Base-by-base conservation (phyloP, 1,140 invertebrate genomes). In the Campodea augens region DNA sequence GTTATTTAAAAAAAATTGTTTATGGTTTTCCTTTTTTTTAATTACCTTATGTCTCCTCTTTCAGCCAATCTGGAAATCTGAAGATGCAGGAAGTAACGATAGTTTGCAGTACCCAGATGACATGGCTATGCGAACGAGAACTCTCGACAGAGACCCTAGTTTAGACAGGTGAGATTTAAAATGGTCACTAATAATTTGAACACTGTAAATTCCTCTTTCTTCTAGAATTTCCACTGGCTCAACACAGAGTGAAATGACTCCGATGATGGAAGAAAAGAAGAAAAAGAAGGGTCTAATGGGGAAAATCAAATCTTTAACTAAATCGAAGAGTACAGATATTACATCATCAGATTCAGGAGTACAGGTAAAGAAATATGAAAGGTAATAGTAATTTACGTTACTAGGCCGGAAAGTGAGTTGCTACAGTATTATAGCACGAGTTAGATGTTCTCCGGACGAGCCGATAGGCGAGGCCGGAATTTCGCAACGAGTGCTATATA, bases 281-380 rank as follows among this genome's bases (percentile, higher is more conserved):
- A 83, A 85, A 57, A 78, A 79, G 58, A 81, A 81, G 59, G 73
- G 81, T 25, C 60, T 89, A 38, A 81, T 88, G 55, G 79, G 78
- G 22, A 87, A 87, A 64, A 62, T 90, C 41, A 82, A 79, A 50
- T 81, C 82, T 54, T 61, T 89, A 18, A 84, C 81, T 7, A 89
- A 88, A 66, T 84, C 83, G 1, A 73, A 77, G 25, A 84, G 78
- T 45, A 76, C 85, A 37, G 81, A 86, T 54, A 60, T 59, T 18
- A 48, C 52, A 7, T 29, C 43, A 23, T 49, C 54, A 0, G 38
- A 43, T 7, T 61, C 57, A 3, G 58, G 52, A 10, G 53, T 54
- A 32, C 18, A n/a, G n/a, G n/a, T n/a, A n/a, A n/a, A n/a, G n/a
- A n/a, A n/a, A n/a, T n/a, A n/a, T n/a, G n/a, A n/a, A n/a, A n/a